Percentiles rank a stretch among this genome's conserved stretches.
Conservation (phyloP, 1,140 invertebrate genomes). For the Drosophila athabasca region DNA sequence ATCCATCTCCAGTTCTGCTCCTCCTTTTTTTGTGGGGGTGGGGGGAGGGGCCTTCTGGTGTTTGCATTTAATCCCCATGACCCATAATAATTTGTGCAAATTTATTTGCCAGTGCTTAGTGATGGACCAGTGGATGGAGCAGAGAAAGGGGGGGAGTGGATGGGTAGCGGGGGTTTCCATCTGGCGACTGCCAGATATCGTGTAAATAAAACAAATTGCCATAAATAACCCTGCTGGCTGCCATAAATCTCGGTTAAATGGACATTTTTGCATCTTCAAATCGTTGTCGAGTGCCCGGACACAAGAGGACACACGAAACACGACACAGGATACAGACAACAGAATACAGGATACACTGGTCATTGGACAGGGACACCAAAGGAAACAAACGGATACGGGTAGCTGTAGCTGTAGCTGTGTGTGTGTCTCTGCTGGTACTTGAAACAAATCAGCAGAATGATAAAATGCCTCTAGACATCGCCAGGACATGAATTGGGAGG, state of each 20-base stretch:
- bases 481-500: constrained; percentile 22
- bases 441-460: constrained; percentile 65
- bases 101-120: constrained; percentile 78
- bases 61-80: constrained; percentile 72
- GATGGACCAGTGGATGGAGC: constrained; percentile 6
- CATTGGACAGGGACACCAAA: constrained; percentile 13
- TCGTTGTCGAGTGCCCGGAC: constrained; percentile 46
- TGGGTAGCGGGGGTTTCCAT: constrained; percentile 19
- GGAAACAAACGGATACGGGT: constrained; percentile 4
- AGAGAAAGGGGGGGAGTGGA: neutral
- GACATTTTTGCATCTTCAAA: constrained; percentile 82
- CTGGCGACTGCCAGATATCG: constrained; percentile 76
- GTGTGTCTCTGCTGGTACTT: constrained; percentile 53
- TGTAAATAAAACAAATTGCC: constrained; percentile 82
- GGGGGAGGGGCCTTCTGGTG: constrained; percentile 8
- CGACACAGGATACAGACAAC: constrained; percentile 6
- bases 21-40: constrained; percentile 17
- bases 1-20: constrained; percentile 11
- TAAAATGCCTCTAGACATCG: constrained; percentile 62
- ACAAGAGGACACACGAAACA: constrained; percentile 22
- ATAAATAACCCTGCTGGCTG: constrained; percentile 76
- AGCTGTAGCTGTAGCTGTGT: no score
- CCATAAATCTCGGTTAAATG: constrained; percentile 82
- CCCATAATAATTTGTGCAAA: constrained; percentile 80
- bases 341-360: constrained; percentile 20